A percentile compares a stretch with the other conserved stretches of the same genome.
phyloP scores from a whole-genome alignment of 2,797 vertebrate species.

The Esox lucius region DNA sequence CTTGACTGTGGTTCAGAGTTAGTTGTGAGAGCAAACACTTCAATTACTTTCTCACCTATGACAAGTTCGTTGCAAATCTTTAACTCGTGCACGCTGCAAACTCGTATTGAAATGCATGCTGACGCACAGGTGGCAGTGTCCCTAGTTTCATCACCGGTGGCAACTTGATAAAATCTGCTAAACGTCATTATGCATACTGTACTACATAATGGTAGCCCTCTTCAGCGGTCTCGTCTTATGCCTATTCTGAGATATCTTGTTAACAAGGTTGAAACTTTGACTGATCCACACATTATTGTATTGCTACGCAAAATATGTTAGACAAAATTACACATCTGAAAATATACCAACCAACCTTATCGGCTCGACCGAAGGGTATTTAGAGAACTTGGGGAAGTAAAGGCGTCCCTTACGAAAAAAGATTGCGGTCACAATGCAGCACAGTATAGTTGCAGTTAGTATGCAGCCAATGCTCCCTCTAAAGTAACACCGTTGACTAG shows the following conservation, averaged over 20 bases:
- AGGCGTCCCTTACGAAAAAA: not conserved
- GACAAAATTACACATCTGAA: not conserved
- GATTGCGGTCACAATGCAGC: too few species aligned
- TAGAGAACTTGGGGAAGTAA: constrained; percentile 27
- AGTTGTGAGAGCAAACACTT: too few species aligned
- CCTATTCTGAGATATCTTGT: not conserved
- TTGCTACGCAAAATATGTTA: not conserved
- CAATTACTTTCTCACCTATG: too few species aligned
- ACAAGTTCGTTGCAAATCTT: too few species aligned
- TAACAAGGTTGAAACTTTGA: not conserved
- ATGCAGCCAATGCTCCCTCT: too few species aligned
- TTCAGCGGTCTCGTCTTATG: not conserved
- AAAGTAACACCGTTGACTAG: too few species aligned
- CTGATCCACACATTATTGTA: not conserved
- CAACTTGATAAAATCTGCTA: not conserved
- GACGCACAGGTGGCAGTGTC: not conserved
- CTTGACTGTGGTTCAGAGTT: too few species aligned
- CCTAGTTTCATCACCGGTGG: not conserved
- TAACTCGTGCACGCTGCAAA: too few species aligned
- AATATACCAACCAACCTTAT: not conserved
- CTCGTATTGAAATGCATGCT: not conserved
- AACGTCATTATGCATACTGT: not conserved
- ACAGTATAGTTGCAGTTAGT: too few species aligned
- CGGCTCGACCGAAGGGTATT: not conserved
- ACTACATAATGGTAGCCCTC: not conserved